phyloP scores from a whole-genome alignment of 2,888 invertebrate species.

The Drosophila rellima region DNA sequence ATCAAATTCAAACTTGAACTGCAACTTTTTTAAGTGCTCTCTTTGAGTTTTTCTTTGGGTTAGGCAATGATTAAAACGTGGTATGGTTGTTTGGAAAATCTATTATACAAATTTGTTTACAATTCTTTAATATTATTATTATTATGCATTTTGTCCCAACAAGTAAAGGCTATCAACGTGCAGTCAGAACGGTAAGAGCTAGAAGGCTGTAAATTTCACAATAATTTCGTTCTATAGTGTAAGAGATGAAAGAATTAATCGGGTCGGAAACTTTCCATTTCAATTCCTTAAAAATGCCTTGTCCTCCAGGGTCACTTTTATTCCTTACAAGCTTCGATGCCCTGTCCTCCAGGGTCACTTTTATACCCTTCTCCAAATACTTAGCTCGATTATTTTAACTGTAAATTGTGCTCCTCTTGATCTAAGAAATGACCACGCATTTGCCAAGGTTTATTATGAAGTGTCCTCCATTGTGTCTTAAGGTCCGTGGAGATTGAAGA shows the following conservation, averaged over 20 bases:
- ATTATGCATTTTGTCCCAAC: too few species aligned
- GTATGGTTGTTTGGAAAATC: neutral
- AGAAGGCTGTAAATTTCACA: neutral
- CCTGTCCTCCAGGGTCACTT: too few species aligned
- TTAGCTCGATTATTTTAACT: neutral
- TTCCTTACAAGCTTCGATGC: too few species aligned
- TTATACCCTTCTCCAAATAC: too few species aligned
- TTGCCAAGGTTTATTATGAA: neutral
- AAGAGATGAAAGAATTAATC: too few species aligned
- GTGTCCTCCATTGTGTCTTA: constrained; percentile 2
- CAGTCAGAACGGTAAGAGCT: too few species aligned
- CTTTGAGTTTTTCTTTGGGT: neutral
- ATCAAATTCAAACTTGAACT: constrained; percentile 52
- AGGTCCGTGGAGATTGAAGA: constrained; percentile 34
- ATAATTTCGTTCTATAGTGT: neutral
- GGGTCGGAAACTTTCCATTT: too few species aligned
- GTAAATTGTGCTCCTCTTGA: neutral
- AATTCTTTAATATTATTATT: too few species aligned
- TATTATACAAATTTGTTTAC: neutral
- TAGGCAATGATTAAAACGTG: neutral
- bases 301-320: too few species aligned
- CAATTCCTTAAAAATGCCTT: too few species aligned
- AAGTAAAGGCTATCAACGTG: too few species aligned
- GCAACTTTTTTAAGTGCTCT: constrained; percentile 39
- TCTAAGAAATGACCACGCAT: neutral